Evolutionary conservation across 2,113 vertebrate species (phyloP).

Genomic region (Odobenus rosmarus): DNA sequence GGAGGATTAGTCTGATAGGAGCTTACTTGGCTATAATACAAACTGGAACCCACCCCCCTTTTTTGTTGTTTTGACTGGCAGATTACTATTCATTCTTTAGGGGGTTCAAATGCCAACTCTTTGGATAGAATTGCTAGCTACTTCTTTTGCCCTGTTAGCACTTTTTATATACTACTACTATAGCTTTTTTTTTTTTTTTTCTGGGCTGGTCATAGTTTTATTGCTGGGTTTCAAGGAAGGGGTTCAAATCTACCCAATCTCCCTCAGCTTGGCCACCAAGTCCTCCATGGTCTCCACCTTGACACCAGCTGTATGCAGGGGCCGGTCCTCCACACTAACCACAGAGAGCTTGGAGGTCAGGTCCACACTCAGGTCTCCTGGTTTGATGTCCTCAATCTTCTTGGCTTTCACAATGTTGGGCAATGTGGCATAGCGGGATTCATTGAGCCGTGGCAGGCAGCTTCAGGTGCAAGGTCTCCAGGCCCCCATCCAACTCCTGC

Average conservation of each 20-base stretch:
- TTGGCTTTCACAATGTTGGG: conserved; percentile 92
- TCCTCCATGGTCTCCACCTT: conserved; percentile 92
- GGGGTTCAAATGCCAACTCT: background rate
- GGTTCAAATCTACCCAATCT: conserved; percentile 87
- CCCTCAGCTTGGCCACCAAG: conserved; percentile 89
- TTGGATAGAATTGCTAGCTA: background rate
- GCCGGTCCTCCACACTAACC: conserved; percentile 90
- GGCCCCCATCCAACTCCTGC: conserved; percentile 93
- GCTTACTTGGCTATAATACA: background rate
- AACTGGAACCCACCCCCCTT: background rate
- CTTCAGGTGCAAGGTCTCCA: conserved; percentile 92
- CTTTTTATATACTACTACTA: background rate
- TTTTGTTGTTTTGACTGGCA: background rate
- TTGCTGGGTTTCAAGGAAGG: background rate
- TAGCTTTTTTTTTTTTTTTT: background rate
- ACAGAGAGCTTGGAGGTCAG: conserved; percentile 87
- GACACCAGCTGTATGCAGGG: conserved; percentile 86
- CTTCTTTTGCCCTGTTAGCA: background rate
- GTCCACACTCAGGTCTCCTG: conserved; percentile 90
- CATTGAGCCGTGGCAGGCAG: conserved; percentile 93
- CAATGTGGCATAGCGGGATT: conserved; percentile 93
- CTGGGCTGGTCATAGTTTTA: conserved; percentile 51
- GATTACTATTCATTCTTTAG: background rate
- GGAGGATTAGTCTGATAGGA: too few species aligned
- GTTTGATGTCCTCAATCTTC: background rate